Conservation (phyloP, 2,888 invertebrate species). For the Heteromurus nitidus region DNA sequence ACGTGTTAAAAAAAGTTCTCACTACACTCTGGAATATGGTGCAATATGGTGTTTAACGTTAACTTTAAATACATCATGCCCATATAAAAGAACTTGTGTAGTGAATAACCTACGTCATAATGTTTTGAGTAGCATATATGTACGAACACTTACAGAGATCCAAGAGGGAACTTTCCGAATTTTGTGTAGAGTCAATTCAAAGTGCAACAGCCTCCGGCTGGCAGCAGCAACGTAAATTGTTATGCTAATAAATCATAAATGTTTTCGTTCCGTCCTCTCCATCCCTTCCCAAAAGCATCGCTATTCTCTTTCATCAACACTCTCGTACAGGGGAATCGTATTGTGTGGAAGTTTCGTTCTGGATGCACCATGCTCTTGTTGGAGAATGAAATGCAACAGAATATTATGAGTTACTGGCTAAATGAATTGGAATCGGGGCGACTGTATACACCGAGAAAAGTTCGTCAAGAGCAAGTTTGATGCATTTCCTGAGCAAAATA, state of each 20-base stretch:
- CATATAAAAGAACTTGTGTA: not conserved
- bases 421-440: too few relatives aligned
- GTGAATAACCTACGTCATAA: not conserved
- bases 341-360: too few relatives aligned
- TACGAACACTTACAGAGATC: too few relatives aligned
- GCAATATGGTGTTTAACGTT: not conserved
- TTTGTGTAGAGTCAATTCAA: not conserved
- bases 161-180: not conserved
- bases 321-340: not conserved
- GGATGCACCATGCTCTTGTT: too few relatives aligned
- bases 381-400: too few relatives aligned
- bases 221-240: slow-evolving; percentile 63
- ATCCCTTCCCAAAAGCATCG: not conserved
- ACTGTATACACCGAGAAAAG: too few relatives aligned
- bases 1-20: not conserved
- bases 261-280: slow-evolving; percentile 65
- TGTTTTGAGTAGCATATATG: not conserved
- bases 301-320: not conserved
- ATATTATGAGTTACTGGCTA: too few relatives aligned
- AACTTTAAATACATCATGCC: not conserved
- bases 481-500: not conserved
- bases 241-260: slow-evolving; percentile 73
- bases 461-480: too few relatives aligned
- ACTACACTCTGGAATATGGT: not conserved
- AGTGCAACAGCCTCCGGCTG: slow-evolving; percentile 60